Conservation (phyloP, 2,797 vertebrate genomes). For the Adelosebastes latens region DNA sequence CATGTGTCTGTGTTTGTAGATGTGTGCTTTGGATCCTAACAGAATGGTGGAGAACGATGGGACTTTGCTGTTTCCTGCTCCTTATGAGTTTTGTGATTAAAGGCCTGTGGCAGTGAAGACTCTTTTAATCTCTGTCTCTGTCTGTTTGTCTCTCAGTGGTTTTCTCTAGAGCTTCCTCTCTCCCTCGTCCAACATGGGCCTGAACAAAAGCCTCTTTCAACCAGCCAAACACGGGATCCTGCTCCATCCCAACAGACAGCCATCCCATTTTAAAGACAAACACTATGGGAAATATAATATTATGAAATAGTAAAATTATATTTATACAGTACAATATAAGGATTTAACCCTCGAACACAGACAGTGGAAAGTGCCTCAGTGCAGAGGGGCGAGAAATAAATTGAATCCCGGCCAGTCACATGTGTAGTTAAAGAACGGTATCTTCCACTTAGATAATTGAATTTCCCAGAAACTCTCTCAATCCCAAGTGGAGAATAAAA, state of each 20-base stretch:
- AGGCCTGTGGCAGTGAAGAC: constrained; percentile 45
- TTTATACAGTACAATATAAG: constrained; percentile 9
- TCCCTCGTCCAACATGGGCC: constrained; percentile 26
- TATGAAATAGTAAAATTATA: not conserved
- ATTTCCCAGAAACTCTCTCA: constrained; percentile 53
- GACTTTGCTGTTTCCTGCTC: constrained; percentile 36
- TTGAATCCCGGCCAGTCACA: constrained; percentile 18
- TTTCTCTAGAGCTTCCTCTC: constrained; percentile 41
- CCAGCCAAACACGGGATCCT: not conserved
- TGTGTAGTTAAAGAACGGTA: constrained; percentile 46
- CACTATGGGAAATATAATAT: not conserved
- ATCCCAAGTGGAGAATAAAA: constrained; percentile 50
- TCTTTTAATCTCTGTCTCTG: constrained; percentile 56
- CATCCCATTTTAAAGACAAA: constrained; percentile 21
- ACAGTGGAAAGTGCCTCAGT: not conserved
- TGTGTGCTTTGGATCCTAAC: constrained; percentile 12
- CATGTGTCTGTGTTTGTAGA: constrained; percentile 5
- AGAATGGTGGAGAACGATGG: constrained; percentile 12
- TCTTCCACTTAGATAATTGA: constrained; percentile 57
- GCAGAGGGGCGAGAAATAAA: constrained; percentile 27
- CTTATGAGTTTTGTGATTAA: constrained; percentile 60
- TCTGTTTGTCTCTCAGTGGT: constrained; percentile 39
- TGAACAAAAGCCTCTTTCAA: constrained; percentile 56
- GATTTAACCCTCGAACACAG: not conserved
- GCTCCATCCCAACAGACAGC: constrained; percentile 4